A percentile compares a stretch with the other conserved stretches of the same genome.
phyloP scores from a whole-genome alignment of 2,888 invertebrate species.

The Automeris io region DNA sequence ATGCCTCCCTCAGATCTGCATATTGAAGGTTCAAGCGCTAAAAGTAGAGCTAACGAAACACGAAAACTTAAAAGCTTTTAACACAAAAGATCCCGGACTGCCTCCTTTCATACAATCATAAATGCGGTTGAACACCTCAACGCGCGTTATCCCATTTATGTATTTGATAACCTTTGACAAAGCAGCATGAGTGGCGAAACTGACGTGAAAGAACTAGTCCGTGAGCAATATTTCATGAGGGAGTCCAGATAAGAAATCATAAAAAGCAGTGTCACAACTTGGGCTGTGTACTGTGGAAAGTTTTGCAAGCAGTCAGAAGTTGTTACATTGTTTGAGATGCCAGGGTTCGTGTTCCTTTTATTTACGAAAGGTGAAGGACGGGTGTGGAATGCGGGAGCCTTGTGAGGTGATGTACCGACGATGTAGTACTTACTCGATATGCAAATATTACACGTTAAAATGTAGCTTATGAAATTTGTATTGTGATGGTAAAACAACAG shows the following conservation, averaged over 20 bases:
- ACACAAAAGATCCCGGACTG: constrained; percentile 4
- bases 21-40: not conserved
- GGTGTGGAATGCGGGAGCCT: constrained; percentile 26
- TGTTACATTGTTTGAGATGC: constrained; percentile 49
- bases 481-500: no score
- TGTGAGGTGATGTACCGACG: constrained; percentile 27
- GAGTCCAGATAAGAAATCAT: constrained; percentile 59
- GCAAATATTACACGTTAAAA: not conserved
- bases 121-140: constrained; percentile 16
- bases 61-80: constrained; percentile 7
- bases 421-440: not conserved
- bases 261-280: constrained; percentile 60
- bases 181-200: constrained; percentile 46
- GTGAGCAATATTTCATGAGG: constrained; percentile 55
- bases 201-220: constrained; percentile 47
- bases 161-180: constrained; percentile 53
- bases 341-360: constrained; percentile 49
- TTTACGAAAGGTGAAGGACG: constrained; percentile 67
- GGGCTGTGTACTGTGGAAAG: constrained; percentile 45
- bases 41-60: constrained; percentile 10
- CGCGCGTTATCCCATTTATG: constrained; percentile 33
- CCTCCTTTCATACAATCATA: constrained; percentile 9
- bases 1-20: constrained; percentile 6
- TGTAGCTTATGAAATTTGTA: no score
- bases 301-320: constrained; percentile 55